Base-by-base conservation (phyloP, 2,113 vertebrate species). In the Parus major region DNA sequence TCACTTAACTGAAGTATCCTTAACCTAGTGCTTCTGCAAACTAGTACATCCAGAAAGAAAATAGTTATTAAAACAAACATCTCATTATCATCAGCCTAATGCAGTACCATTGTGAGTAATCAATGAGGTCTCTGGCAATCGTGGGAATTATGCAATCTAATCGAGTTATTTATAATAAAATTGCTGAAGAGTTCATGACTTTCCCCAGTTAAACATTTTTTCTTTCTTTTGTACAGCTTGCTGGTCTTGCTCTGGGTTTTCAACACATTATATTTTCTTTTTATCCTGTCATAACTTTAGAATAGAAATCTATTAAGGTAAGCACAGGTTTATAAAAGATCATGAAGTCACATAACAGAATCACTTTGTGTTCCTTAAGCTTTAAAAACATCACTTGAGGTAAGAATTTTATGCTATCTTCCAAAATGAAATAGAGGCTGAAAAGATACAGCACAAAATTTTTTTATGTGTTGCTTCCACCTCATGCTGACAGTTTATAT, bases 21-120 rank as follows among this genome's bases (percentile, higher is more conserved):
- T 95, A 95, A 95, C 93, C 91, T 82, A 92, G 63, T 66, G 73
- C 73, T 93, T 96, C 89, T 92, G 56, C 31, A 93, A 94, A 93
- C 78, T 91, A 70, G 53, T 84, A 57, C 44, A 76, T 89, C 66
- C 73, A 89, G 68, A 93, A 3, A 80, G 66, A 93, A 88, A 94
- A 95, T 11, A 95, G 78, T 94, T 94, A 89, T 95, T 91, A 96
- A 96, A 94, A 91, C 91, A 92, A 96, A 95, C 70, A 93, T 82
- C 84, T 91, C 50, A 79, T 95, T 92, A 90, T 77, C 64, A 84
- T 44, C 82, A 77, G 72, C 64, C 71, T 93, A 95, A 94, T 90
- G 82, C 90, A 86, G 88, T 88, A 57, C 64, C 41, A 78, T 86
- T 93, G 72, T 84, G 82, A 72, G 65, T 93, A 96, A 93, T 92